These are phyloP conservation scores for Actinernus sp. DNA, from an alignment of 92 coral and sea anemone genomes.

Conservation along the genomic window DNA sequence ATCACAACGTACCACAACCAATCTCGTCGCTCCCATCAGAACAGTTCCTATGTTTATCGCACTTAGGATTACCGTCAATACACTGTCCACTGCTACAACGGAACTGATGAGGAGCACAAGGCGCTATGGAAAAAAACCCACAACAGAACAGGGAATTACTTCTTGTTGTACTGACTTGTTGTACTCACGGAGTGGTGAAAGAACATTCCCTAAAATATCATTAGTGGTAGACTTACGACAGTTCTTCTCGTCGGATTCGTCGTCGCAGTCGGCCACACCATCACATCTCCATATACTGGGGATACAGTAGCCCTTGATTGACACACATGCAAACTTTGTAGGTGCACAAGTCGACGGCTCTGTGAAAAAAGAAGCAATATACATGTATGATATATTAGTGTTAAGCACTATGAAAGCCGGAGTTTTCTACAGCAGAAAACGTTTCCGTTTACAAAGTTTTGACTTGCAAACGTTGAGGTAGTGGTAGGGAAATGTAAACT, in stretches of 20 bases:
- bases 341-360: slow-evolving; percentile 56
- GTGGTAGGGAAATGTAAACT: too few relatives aligned
- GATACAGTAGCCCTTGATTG: slow-evolving; percentile 31
- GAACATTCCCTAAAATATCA: too few relatives aligned
- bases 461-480: too few relatives aligned
- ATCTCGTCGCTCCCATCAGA: slow-evolving; percentile 61
- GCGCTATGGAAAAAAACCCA: slow-evolving; percentile 31
- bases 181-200: too few relatives aligned
- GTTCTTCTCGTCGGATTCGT: slow-evolving; percentile 51
- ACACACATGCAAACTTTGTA: slow-evolving; percentile 33
- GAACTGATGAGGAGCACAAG: slow-evolving; percentile 58
- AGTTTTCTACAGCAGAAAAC: too few relatives aligned
- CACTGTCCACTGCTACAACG: slow-evolving; percentile 71
- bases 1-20: slow-evolving; percentile 56
- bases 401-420: too few relatives aligned
- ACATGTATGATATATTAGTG: too few relatives aligned
- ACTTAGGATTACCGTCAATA: slow-evolving; percentile 35
- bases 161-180: too few relatives aligned
- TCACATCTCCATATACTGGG: slow-evolving; percentile 55
- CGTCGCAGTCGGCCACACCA: slow-evolving; percentile 28
- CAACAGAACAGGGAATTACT: background rate
- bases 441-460: too few relatives aligned
- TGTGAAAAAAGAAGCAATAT: slow-evolving; percentile 4
- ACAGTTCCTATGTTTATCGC: slow-evolving; percentile 34
- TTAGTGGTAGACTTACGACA: slow-evolving; percentile 70